Base-by-base conservation (phyloP, 2,888 invertebrate species). In the Serrognathus titanus region DNA sequence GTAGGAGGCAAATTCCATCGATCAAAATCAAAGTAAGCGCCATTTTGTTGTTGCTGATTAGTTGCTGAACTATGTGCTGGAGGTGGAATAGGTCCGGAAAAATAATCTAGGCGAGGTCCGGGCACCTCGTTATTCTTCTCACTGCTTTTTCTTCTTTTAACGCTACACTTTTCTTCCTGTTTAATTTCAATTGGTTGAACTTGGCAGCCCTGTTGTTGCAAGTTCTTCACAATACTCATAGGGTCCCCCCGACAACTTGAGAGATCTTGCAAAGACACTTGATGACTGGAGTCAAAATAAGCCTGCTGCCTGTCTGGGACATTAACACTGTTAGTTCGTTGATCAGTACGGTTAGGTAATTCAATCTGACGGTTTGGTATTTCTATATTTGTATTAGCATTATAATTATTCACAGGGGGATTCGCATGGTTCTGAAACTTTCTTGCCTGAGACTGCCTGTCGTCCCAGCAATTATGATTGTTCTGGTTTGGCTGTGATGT, bases 1-100 rank as follows among this genome's bases (percentile, higher is more conserved):
- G 87, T 84, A 7, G 85, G 82, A 39, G 88, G 86, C 53, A 89
- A 78, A 75, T 89, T 90, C 91, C 91, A 92, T 65, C 90, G 81
- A 68, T 88, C 91, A 68, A 90, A 89, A 74, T 92, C 91, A 68
- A 89, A 89, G 71, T 89, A 91, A 51, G 85, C 85, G 61, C 85
- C 85, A 72, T 86, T 86, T 71, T 85, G 85, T 66, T 83, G 83
- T 54, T 71, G 64, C 40, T 68, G 70, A 58, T 67, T 68, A 7
- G 60, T 59, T 59, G 69, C 62, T 51, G 86, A 85, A 69, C 85
- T 86, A 71, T 89, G 88, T 3, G 88, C 88, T 12, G 88, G 88
- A 6, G 89, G 88, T 58, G 88, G 88, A 64, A 88, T 84, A 70
- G 88, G 81, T 66, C 81, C 84, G 49, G 57, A 51, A 12, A 48